Conservation (phyloP, 2,888 invertebrate genomes). For the Drosophila eohydei region DNA sequence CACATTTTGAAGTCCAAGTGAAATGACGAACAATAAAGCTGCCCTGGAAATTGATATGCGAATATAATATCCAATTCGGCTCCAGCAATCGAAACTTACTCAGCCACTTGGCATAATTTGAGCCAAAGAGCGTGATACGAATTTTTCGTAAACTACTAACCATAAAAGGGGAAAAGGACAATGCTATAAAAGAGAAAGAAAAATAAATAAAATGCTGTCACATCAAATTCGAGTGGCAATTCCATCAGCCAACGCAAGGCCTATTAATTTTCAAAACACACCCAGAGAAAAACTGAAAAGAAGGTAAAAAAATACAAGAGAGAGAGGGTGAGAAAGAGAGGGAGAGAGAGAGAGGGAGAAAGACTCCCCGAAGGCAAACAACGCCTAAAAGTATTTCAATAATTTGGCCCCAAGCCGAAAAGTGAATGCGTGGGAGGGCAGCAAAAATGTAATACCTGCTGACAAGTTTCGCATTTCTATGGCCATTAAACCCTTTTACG, state of each 20-base stretch:
- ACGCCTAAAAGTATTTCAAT: conserved; percentile 73
- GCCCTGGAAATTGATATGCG: conserved; percentile 37
- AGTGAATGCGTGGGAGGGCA: not conserved
- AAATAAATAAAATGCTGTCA: conserved; percentile 74
- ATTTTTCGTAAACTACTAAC: conserved; percentile 44
- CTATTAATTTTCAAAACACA: conserved; percentile 63
- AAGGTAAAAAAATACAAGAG: not conserved
- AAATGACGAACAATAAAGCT: conserved; percentile 42
- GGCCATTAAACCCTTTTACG: conserved; percentile 78
- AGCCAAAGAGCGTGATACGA: conserved; percentile 64
- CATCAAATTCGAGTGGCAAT: conserved; percentile 78
- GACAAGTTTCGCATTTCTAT: conserved; percentile 77
- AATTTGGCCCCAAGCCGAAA: conserved; percentile 45
- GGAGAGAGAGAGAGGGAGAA: not conserved
- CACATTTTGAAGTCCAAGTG: conserved; percentile 41
- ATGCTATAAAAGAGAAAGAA: conserved; percentile 58
- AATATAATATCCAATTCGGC: conserved; percentile 56
- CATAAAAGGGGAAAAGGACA: conserved; percentile 18
- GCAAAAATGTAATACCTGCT: conserved; percentile 62
- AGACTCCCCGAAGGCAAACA: conserved; percentile 38
- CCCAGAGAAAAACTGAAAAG: conserved; percentile 16
- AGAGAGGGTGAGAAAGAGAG: not conserved
- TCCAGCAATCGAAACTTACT: conserved; percentile 57
- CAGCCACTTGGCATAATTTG: conserved; percentile 76
- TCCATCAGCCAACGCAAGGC: conserved; percentile 52